phyloP scores from a whole-genome alignment of 2,113 vertebrate genomes.

The Carlito syrichta region DNA sequence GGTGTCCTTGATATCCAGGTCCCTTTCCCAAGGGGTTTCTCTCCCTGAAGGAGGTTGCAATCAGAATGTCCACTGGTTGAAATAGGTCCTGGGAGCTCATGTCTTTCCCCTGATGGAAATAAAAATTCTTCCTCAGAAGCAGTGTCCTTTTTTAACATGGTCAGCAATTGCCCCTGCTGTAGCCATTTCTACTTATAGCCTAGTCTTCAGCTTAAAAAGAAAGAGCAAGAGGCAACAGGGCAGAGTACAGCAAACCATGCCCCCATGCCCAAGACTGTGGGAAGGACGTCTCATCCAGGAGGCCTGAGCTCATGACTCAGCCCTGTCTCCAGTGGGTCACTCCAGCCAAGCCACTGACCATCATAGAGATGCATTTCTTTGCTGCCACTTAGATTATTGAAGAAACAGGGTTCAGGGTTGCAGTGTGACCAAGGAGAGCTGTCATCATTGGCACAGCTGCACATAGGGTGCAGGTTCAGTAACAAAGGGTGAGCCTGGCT shows the following conservation, averaged over 20 bases:
- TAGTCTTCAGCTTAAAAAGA: too few species aligned
- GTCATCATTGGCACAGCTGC: not conserved
- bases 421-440: not conserved
- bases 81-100: not conserved
- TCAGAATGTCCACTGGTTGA: not conserved
- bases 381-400: not conserved
- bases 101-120: not conserved
- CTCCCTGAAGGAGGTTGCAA: not conserved
- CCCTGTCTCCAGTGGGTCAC: not conserved
- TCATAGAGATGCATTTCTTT: not conserved
- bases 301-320: not conserved
- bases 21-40: not conserved
- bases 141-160: not conserved
- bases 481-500: not conserved
- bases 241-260: too few species aligned
- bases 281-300: not conserved
- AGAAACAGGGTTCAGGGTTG: not conserved
- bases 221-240: not conserved
- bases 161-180: not conserved
- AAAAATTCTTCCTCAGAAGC: not conserved
- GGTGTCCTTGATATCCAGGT: not conserved
- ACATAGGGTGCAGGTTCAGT: not conserved
- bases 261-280: fast-evolving
- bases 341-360: not conserved
- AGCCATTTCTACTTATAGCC: not conserved